Evolutionary conservation across 2,888 invertebrate genomes (phyloP).

Genomic region (Chymomyza fuscimana): DNA sequence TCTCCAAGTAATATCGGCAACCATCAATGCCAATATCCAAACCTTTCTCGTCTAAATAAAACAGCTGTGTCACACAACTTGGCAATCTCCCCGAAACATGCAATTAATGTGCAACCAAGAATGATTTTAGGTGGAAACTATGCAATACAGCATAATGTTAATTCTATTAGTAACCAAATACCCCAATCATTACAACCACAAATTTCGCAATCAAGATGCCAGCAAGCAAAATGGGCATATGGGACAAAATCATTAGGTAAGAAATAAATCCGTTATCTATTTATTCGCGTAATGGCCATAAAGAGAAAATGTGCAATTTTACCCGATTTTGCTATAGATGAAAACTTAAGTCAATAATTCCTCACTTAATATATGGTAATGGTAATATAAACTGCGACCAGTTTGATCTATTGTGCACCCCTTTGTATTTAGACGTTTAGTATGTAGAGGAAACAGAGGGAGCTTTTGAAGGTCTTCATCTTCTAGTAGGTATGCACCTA

Average conservation of each 20-base stretch:
- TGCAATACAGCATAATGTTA: slow-evolving; percentile 49
- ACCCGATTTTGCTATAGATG: too few relatives aligned
- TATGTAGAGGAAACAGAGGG: too few relatives aligned
- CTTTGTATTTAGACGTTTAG: too few relatives aligned
- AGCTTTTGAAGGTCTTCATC: too few relatives aligned
- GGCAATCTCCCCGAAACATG: slow-evolving; percentile 51
- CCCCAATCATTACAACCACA: slow-evolving; percentile 53
- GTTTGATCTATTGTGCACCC: too few relatives aligned
- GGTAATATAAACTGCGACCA: too few relatives aligned
- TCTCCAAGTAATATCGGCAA: slow-evolving; percentile 18
- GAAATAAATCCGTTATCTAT: background rate
- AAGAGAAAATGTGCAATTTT: too few relatives aligned
- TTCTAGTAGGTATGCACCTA: too few relatives aligned
- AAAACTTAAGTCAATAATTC: too few relatives aligned
- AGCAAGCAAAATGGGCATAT: slow-evolving; percentile 50
- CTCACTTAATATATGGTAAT: too few relatives aligned
- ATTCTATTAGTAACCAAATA: slow-evolving; percentile 50
- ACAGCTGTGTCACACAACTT: slow-evolving; percentile 28
- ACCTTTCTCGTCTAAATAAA: slow-evolving; percentile 34
- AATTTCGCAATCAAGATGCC: background rate
- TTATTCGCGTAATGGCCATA: too few relatives aligned
- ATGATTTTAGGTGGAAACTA: slow-evolving; percentile 77
- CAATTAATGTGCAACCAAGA: slow-evolving; percentile 58
- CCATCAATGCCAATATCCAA: slow-evolving; percentile 37
- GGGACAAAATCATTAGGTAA: slow-evolving; percentile 52